A percentile compares a stretch with the other conserved stretches of the same genome.
These are phyloP conservation scores for Lasioglossum villosulum DNA, from an alignment of 2,888 invertebrate genomes.

Conservation along the genomic window DNA sequence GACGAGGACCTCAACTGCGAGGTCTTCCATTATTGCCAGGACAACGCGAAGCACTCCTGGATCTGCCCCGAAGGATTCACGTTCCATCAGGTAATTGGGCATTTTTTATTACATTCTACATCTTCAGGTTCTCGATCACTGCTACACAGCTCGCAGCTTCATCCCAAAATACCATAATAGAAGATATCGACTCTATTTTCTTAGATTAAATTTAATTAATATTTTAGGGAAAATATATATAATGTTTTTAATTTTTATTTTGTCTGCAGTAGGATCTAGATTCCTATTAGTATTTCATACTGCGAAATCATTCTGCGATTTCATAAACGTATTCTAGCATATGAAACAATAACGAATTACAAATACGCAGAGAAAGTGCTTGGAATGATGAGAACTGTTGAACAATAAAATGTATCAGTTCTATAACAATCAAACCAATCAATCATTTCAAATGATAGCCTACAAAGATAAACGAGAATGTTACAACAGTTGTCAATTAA, in stretches of 20 bases:
- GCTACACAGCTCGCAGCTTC: neutral
- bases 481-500: neutral
- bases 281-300: neutral
- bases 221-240: neutral
- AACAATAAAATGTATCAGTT: neutral
- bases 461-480: neutral
- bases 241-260: neutral
- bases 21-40: conserved; percentile 97
- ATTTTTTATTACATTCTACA: neutral
- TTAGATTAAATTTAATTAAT: neutral
- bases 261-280: neutral
- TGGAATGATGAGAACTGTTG: neutral
- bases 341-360: neutral
- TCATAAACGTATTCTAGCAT: neutral
- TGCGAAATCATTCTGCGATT: neutral
- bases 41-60: conserved; percentile 95
- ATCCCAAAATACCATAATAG: neutral
- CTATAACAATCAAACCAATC: neutral
- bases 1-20: conserved; percentile 95
- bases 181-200: neutral
- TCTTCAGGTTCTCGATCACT: neutral
- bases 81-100: conserved; percentile 90
- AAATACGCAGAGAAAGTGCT: neutral
- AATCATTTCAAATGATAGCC: neutral
- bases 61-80: conserved; percentile 96